These are phyloP conservation scores for Hartigia nigra DNA, from an alignment of 2,888 invertebrate genomes.

Conservation along the genomic window DNA sequence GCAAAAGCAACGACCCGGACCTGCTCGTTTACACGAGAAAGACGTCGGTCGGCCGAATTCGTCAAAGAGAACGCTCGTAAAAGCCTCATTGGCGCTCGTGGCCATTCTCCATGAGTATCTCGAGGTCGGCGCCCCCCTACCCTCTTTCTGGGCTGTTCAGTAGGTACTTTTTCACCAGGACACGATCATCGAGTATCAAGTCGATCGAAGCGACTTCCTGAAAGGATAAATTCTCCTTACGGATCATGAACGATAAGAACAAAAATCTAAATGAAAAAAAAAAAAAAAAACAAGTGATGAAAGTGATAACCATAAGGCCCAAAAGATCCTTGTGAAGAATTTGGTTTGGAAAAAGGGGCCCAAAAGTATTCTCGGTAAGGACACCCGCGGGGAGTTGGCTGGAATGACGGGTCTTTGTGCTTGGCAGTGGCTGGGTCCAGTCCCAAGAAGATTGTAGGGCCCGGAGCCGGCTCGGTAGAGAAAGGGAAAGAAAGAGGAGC, in stretches of 20 bases:
- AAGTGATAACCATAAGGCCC: not conserved
- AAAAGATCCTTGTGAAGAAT: not conserved
- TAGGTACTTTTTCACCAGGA: not conserved
- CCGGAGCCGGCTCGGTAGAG: conserved; percentile 25
- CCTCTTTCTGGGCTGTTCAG: not conserved
- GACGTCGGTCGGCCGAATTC: not conserved
- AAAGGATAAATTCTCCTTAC: not conserved
- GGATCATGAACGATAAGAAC: not conserved
- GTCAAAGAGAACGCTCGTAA: not conserved
- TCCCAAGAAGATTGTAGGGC: conserved; percentile 33
- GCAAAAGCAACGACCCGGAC: conserved; percentile 9
- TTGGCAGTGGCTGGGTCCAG: conserved; percentile 42
- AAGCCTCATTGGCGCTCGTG: not conserved
- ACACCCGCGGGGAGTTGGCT: conserved; percentile 41
- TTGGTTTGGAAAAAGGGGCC: not conserved
- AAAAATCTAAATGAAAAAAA: not conserved
- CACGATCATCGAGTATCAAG: not conserved
- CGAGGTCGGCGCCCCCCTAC: not conserved
- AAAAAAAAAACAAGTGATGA: not conserved
- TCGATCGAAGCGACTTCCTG: not conserved
- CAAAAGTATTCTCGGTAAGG: conserved; percentile 20
- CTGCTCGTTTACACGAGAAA: not conserved
- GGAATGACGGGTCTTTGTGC: conserved; percentile 59
- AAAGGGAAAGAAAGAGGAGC: conserved; percentile 13
- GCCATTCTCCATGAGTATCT: not conserved